Percentiles rank a stretch among this genome's conserved stretches.
phyloP scores from a whole-genome alignment of 2,888 invertebrate species.

The Trichogramma dendrolimi region DNA sequence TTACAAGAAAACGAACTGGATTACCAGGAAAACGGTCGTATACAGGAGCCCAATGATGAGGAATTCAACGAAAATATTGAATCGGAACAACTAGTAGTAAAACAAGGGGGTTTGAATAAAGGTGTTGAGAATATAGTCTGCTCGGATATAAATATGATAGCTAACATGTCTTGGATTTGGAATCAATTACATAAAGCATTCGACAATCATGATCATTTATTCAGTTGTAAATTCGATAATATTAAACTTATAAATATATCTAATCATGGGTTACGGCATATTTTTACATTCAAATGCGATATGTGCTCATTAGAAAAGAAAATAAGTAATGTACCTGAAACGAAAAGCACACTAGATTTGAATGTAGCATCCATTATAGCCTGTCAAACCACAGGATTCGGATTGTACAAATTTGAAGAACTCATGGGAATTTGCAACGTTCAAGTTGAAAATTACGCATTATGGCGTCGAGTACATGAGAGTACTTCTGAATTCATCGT shows the following conservation, averaged over 20 bases:
- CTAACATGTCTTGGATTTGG: not conserved
- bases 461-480: not conserved
- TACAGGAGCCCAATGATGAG: too few species aligned
- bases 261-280: not conserved
- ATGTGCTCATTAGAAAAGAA: not conserved
- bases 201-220: not conserved
- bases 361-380: not conserved
- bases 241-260: not conserved
- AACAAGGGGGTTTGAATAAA: too few species aligned
- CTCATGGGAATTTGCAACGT: not conserved
- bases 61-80: too few species aligned
- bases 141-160: not conserved
- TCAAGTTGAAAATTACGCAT: not conserved
- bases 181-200: not conserved
- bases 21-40: too few species aligned
- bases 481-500: not conserved
- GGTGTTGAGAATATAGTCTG: not conserved
- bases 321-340: not conserved
- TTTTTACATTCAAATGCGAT: not conserved
- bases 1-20: too few species aligned
- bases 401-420: slow-evolving; percentile 1
- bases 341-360: not conserved
- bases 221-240: not conserved
- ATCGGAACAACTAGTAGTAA: too few species aligned
- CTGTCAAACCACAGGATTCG: not conserved